Percentiles rank a stretch among this genome's conserved stretches.
Evolutionary conservation across 2,797 vertebrate species (phyloP).

Genomic region (Eupleurogrammus muticus): DNA sequence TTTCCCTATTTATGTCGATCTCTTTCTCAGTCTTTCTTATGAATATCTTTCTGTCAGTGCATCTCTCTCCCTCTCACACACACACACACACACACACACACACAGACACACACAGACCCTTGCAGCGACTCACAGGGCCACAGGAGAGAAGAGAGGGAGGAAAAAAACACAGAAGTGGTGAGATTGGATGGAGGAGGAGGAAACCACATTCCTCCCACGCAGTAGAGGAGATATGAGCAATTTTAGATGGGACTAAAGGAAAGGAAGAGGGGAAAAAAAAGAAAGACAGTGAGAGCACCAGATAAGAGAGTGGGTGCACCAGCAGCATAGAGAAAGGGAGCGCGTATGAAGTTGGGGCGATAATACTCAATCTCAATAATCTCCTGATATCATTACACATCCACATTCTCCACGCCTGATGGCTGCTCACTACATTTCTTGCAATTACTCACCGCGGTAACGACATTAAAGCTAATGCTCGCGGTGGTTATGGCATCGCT

Average conservation of each 20-base stretch:
- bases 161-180: constrained; percentile 21
- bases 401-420: constrained; percentile 43
- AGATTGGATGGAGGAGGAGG: constrained; percentile 30
- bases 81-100: constrained; percentile 32
- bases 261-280: constrained; percentile 5
- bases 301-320: neutral
- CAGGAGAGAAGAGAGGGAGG: constrained; percentile 40
- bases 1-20: constrained; percentile 36
- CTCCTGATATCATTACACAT: constrained; percentile 58
- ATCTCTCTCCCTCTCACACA: constrained; percentile 14
- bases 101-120: constrained; percentile 17
- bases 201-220: constrained; percentile 59
- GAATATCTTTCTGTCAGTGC: constrained; percentile 20
- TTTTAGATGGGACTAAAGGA: constrained; percentile 48
- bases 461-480: constrained; percentile 56
- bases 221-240: constrained; percentile 50
- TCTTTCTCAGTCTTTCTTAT: constrained; percentile 33
- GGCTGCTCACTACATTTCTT: constrained; percentile 46
- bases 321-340: constrained; percentile 8
- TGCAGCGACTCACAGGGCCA: constrained; percentile 39
- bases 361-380: constrained; percentile 63
- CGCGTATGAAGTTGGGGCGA: constrained; percentile 35
- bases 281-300: neutral
- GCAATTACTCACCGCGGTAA: constrained; percentile 57
- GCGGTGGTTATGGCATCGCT: constrained; percentile 45